Base-by-base conservation (phyloP, 2,888 invertebrate genomes). In the Pheosia gnoma region DNA sequence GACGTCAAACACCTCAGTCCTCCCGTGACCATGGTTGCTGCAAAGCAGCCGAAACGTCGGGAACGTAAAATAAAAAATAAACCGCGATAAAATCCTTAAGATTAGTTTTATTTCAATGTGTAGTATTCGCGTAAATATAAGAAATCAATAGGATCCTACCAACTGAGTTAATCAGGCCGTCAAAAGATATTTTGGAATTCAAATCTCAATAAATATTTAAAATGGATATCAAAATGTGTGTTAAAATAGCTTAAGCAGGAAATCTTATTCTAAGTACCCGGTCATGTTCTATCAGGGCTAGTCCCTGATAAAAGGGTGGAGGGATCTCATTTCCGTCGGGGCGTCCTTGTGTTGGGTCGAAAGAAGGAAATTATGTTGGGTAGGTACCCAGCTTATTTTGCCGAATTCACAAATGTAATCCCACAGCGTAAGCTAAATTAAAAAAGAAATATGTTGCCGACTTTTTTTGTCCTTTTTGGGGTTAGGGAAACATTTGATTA, bases 291-390 rank as follows among this genome's bases (percentile, higher is more conserved):
- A 82, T 85, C 80, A 76, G 80, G 85, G 86, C 86, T 86, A 84
- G 78, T 72, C 73, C 69, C 71, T 80, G 87, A 87, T 87, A 87
- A 87, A 86, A 85, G 85, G 83, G 80, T 81, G 74, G 77, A 80
- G 77, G 77, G 79, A 82, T 82, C 83, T 85, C 84, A 88, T 88
- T 87, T 87, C 87, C 87, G 85, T 79, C 74, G 76, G 68, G 67
- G 60, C 77, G 78, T 73, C 81, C 79, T 81, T 77, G 78, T 81
- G 83, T 82, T 80, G 83, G 81, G 78, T 77, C 77, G 79, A 51
- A 65, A 75, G 65, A 74, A 82, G 85, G 85, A 87, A 87, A 87
- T 85, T 79, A 71, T 63, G 65, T 70, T 72, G 74, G 66, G 66
- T 71, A 11, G 74, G 73, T 74, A 75, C 72, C 73, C 75, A 80